Conservation (phyloP, 30 jellyfish, hydroid and myxozoan species). For the Hydractinia echinata region DNA sequence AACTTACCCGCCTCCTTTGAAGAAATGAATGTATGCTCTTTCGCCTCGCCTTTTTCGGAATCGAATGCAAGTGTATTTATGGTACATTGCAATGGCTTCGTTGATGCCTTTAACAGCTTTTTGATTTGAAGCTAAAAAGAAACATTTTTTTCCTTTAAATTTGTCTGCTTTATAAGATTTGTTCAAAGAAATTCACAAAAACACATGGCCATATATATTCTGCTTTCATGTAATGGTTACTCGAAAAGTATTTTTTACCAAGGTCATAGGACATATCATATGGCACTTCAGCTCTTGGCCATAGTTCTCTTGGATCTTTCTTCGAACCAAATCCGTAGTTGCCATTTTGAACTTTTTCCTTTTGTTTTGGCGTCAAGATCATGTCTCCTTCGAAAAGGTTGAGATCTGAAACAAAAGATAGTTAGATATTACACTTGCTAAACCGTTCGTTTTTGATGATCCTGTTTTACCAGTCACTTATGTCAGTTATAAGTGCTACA, state of each 20-base stretch:
- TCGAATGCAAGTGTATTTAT: slow-evolving; percentile 15
- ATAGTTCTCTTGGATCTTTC: slow-evolving; percentile 5
- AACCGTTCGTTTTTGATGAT: too few species aligned
- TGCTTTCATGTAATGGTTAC: background rate
- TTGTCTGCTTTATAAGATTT: background rate
- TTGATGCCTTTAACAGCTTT: slow-evolving; percentile 13
- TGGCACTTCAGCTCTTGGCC: slow-evolving; percentile 4
- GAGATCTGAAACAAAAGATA: background rate
- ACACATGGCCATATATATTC: background rate
- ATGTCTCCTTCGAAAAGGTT: slow-evolving; percentile 10
- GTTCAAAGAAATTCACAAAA: background rate
- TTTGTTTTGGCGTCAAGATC: background rate
- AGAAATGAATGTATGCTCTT: background rate
- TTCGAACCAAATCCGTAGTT: slow-evolving; percentile 13
- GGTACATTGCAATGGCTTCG: background rate
- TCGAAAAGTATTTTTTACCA: background rate
- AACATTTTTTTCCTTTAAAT: background rate
- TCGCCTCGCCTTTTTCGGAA: background rate
- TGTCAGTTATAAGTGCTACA: too few species aligned
- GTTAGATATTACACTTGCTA: background rate
- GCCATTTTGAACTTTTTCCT: background rate
- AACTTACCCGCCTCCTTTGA: slow-evolving; percentile 12
- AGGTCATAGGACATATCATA: background rate
- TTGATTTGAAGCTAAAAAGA: background rate
- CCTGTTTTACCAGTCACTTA: too few species aligned